Base-by-base conservation (phyloP, 2,113 vertebrate genomes). In the Platanista minor region DNA sequence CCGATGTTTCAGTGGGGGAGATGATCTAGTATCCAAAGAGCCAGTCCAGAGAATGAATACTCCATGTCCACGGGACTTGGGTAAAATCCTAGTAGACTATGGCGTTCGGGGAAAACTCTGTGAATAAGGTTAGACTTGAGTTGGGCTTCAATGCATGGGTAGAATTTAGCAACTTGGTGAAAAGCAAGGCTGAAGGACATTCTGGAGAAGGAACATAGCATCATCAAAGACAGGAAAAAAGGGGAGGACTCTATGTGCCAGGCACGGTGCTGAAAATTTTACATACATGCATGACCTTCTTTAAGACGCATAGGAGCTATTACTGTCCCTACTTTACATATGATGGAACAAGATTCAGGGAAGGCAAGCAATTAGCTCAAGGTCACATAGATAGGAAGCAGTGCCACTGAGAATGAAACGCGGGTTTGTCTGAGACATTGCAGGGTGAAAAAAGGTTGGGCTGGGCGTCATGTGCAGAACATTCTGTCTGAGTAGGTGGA, bases 401-500 rank as follows among this genome's bases (percentile, higher is more conserved):
- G n/a, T 12, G 61, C 11, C 11, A 2, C 12, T 39, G 86, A 96
- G 59, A 67, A 81, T 39, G 57, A 41, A 82, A 33, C 4, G 1
- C 15, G 27, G 1, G 0, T 18, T 94, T 15, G 6, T 69, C 27
- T 66, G 49, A 59, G 6, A 23, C 20, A 13, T 0, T 27, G 15
- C 0, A 8, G 64, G 54, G 31, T 67, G 14, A 5, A 8, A 21
- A 13, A 61, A 27, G 1, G 9, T 4, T 10, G 14, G 6, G 1
- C 2, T 11, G 0, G 8, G 8, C 0, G 5, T 2, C 8, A 0
- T 20, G 15, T 64, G 8, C 25, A 13, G 54, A 18, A 59, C 20
- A 10, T 27, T 33, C n/a, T 71, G 14, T 12, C 29, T 14, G 12
- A 82, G 29, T 17, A 72, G 20, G n/a, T 1, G 54, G 10, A 3